Evolutionary conservation across 2,113 vertebrate species (phyloP).

Genomic region (Thryonomys swinderianus): DNA sequence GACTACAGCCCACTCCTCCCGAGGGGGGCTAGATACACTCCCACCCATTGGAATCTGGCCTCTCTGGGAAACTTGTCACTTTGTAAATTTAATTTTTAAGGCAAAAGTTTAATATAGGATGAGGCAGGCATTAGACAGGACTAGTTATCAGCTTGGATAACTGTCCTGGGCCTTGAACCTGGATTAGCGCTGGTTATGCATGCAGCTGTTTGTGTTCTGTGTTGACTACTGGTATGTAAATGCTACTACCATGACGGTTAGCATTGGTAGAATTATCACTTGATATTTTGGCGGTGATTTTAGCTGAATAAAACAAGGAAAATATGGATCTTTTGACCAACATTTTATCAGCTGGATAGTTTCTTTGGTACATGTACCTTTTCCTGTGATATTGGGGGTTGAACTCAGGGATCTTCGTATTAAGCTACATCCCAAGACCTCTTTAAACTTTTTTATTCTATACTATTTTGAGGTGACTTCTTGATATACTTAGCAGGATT

Average conservation of each 20-base stretch:
- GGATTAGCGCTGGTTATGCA: not conserved
- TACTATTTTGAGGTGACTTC: not conserved
- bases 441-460: too few relatives aligned
- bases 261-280: not conserved
- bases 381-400: not conserved
- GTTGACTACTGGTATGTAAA: not conserved
- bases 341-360: not conserved
- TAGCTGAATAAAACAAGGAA: not conserved
- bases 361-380: not conserved
- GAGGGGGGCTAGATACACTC: not conserved
- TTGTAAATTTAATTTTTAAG: not conserved
- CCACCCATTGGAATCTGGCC: not conserved
- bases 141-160: not conserved
- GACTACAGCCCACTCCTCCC: not conserved
- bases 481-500: not conserved
- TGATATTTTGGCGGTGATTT: not conserved
- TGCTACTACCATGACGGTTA: not conserved
- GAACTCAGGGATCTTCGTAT: not conserved
- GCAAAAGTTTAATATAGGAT: not conserved
- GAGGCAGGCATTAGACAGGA: not conserved
- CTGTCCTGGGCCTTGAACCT: not conserved
- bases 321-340: not conserved
- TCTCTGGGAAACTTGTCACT: not conserved
- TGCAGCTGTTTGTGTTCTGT: not conserved
- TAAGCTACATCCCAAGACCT: not conserved